Conservation (phyloP, 1,140 invertebrate genomes). For the Ditylenchus dipsaci region DNA sequence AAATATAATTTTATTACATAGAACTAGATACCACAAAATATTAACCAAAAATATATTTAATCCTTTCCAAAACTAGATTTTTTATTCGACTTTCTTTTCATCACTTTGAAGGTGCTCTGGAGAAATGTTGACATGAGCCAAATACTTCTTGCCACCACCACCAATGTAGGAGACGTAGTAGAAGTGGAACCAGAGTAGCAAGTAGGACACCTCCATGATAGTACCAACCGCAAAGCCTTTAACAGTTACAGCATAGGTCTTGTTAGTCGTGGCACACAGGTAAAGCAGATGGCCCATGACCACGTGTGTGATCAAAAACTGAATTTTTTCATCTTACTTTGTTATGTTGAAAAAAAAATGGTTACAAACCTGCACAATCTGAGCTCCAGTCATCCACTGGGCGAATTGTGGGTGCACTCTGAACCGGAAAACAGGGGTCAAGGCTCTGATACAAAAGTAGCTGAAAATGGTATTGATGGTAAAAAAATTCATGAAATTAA, state of each 20-base stretch:
- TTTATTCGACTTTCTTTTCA: no score
- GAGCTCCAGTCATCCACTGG: constrained; percentile 63
- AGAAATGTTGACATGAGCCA: constrained; percentile 2
- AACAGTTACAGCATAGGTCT: constrained; percentile 43
- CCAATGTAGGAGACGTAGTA: constrained; percentile 51
- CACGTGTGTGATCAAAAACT: constrained; percentile 55
- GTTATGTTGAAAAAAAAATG: no score
- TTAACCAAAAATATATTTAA: no score
- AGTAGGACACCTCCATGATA: constrained; percentile 54
- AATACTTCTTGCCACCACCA: constrained; percentile 53
- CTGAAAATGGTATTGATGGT: no score
- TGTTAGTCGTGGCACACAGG: constrained; percentile 16
- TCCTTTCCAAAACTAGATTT: no score
- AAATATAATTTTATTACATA: no score
- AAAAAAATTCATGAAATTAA: no score
- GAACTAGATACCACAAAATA: no score
- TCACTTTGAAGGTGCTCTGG: no score
- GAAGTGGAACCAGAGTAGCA: constrained; percentile 55
- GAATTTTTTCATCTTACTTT: constrained; percentile 34
- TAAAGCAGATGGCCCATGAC: constrained; percentile 47
- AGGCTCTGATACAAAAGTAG: constrained; percentile 63
- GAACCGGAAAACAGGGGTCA: constrained; percentile 50
- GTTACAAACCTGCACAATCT: constrained; percentile 60
- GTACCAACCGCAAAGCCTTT: constrained; percentile 47
- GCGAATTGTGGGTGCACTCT: constrained; percentile 61